Conservation (phyloP, 2,797 vertebrate genomes). For the Pantherophis vulpinus region DNA sequence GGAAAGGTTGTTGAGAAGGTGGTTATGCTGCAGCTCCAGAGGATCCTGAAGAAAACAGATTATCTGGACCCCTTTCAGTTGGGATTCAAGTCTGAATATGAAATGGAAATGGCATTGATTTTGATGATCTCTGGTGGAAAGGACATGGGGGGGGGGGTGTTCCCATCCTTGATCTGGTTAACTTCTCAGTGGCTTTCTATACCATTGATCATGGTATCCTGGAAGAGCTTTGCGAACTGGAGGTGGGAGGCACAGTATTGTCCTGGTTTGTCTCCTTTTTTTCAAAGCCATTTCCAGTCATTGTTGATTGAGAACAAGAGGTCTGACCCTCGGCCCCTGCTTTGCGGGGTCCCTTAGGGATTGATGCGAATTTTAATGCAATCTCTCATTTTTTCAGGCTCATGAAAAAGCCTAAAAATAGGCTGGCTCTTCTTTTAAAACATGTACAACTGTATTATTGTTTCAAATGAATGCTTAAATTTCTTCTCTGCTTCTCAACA, state of each 20-base stretch:
- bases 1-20: not conserved
- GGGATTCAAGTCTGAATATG: not conserved
- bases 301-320: not conserved
- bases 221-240: not conserved
- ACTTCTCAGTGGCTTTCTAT: not conserved
- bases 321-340: not conserved
- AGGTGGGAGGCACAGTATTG: not conserved
- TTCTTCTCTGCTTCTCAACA: not conserved
- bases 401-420: not conserved
- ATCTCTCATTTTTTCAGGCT: not conserved
- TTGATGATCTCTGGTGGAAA: not conserved
- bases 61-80: not conserved
- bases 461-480: not conserved
- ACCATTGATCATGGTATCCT: not conserved
- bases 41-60: not conserved
- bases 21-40: not conserved
- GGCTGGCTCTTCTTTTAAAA: not conserved
- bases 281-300: not conserved
- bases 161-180: not conserved
- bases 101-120: not conserved
- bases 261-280: not conserved
- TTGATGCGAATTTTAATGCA: not conserved
- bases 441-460: not conserved
- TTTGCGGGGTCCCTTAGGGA: not conserved
- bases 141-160: rapidly evolving